Evolutionary conservation across 2,888 invertebrate genomes (phyloP), one percentile per base, ranked within the genome.

Genomic region (Tineola bisselliella): DNA sequence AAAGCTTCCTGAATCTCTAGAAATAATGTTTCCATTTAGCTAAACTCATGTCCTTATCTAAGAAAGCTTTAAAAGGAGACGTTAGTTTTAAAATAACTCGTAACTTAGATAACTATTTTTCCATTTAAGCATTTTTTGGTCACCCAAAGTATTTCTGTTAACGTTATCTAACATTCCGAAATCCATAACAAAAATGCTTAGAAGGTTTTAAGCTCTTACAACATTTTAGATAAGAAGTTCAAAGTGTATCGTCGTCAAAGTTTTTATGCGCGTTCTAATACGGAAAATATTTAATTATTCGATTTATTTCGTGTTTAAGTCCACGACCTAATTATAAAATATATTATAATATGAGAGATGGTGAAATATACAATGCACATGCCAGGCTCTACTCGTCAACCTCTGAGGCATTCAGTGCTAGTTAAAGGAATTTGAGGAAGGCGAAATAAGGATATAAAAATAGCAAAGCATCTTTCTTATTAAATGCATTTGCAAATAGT

Each of bases 211-310:
- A 48, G n/a, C 48, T 48, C 48, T 48, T 48, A 15, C 48, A 54
- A 54, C 54, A 54, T 54, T 54, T 58, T 31, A 58, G 58, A 58
- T 58, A 58, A 58, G 8, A 58, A 54, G 58, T 31, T 58, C 58
- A 58, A 33, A 58, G 31, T 33, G 58, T 58, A 58, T 58, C 56
- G n/a, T 8, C 6, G 56, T 10, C 33, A 58, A n/a, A 33, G 12
- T 54, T 54, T 54, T 54, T 19, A 12, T 48, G n/a, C 48, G 48
- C 15, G 48, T 17, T 48, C 15, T 48, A 44, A 44, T 44, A n/a
- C n/a, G 10, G 31, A 31, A 31, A 31, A 31, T n/a, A 31, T 31
- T 10, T 31, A 31, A 31, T 31, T 31, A 8, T 8, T 31, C 10
- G 10, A 8, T 31, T 25, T 25, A 25, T 25, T 25, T 4, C 25